Percentiles rank a stretch among this genome's conserved stretches.
phyloP scores from a whole-genome alignment of 2,113 vertebrate genomes.

The Ginglymostoma cirratum region DNA sequence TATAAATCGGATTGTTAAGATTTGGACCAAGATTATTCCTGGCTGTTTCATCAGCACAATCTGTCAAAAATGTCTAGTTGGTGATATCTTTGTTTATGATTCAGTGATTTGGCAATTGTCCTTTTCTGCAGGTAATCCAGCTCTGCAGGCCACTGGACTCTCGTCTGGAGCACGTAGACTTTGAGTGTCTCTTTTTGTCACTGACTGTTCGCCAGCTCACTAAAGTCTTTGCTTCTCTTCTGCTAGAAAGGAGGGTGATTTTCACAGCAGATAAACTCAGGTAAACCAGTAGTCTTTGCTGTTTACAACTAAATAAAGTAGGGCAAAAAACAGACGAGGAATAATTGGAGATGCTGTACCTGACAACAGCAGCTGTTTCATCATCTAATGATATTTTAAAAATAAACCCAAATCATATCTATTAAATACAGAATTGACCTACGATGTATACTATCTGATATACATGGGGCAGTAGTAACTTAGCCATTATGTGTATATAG shows the following conservation, averaged over 20 bases:
- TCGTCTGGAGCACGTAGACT: slow-evolving; percentile 89
- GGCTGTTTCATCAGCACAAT: neutral
- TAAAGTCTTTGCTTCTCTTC: slow-evolving; percentile 74
- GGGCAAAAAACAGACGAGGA: neutral
- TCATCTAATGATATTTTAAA: neutral
- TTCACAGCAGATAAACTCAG: slow-evolving; percentile 92
- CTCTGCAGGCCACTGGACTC: slow-evolving; percentile 85
- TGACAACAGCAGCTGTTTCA: neutral
- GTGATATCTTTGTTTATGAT: neutral
- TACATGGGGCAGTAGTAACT: neutral
- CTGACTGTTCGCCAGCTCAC: slow-evolving; percentile 71
- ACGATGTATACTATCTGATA: neutral
- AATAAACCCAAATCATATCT: neutral
- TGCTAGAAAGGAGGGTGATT: slow-evolving; percentile 88
- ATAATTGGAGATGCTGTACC: neutral
- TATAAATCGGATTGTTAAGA: neutral
- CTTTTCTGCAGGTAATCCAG: slow-evolving; percentile 72
- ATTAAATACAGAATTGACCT: neutral
- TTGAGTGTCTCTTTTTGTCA: slow-evolving; percentile 82
- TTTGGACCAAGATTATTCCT: neutral
- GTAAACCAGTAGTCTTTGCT: slow-evolving; percentile 49
- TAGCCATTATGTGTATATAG: neutral
- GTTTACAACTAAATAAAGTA: neutral
- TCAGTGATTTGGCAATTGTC: neutral
- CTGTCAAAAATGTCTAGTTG: neutral